Conservation (phyloP, 2,888 invertebrate species). For the Trissoscelio sp. region DNA sequence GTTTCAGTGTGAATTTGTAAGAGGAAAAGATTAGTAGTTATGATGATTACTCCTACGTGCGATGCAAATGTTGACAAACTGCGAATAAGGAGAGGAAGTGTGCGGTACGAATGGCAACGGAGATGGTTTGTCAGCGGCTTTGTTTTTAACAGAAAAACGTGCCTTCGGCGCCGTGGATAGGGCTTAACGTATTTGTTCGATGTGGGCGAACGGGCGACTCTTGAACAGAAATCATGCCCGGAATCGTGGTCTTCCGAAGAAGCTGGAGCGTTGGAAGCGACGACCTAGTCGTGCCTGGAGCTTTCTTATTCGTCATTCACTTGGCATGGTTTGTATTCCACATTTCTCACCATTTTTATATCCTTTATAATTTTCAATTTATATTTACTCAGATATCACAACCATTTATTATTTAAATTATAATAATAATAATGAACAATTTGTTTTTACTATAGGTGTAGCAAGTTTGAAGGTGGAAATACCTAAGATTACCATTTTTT, state of each 20-base stretch:
- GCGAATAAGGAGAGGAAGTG: constrained; percentile 43
- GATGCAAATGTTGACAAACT: constrained; percentile 41
- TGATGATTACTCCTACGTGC: constrained; percentile 33
- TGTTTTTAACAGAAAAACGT: constrained; percentile 39
- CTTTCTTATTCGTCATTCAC: constrained; percentile 90
- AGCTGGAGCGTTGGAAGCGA: constrained; percentile 95
- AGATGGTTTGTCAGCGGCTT: constrained; percentile 30
- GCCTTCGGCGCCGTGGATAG: constrained; percentile 46
- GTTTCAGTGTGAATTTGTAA: constrained; percentile 39
- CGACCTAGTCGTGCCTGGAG: constrained; percentile 93
- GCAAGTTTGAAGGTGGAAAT: no score
- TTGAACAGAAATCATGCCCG: constrained; percentile 87
- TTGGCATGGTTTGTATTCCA: constrained; percentile 90
- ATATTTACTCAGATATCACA: no score
- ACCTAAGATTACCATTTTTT: no score
- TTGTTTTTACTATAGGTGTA: no score
- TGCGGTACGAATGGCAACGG: constrained; percentile 35
- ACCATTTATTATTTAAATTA: no score
- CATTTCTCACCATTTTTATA: no score
- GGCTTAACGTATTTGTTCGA: constrained; percentile 42
- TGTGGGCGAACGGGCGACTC: constrained; percentile 50
- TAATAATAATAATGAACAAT: no score
- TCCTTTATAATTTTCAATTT: no score
- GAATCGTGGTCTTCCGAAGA: constrained; percentile 92
- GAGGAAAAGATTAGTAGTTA: constrained; percentile 14